phyloP scores from a whole-genome alignment of 1,140 invertebrate species.

The Triops cancriformis region DNA sequence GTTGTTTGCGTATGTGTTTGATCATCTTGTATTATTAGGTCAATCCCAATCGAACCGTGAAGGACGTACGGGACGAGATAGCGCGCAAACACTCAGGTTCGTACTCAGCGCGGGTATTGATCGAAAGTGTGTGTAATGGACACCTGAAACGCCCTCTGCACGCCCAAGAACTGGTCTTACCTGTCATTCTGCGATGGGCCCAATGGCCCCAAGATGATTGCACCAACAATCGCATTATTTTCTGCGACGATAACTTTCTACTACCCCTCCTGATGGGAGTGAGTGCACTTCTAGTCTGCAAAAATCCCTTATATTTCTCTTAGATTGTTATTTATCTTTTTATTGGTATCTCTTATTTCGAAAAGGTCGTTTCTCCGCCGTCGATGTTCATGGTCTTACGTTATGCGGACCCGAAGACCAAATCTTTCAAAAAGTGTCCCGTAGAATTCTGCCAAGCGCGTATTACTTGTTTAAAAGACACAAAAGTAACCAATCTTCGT shows the following conservation, averaged over 20 bases:
- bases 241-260: constrained; percentile 39
- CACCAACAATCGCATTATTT: constrained; percentile 67
- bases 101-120: constrained; percentile 50
- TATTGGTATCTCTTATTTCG: constrained; percentile 2
- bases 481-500: too few relatives aligned
- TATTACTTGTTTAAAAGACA: constrained; percentile 71
- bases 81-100: constrained; percentile 51
- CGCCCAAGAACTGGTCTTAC: constrained; percentile 62
- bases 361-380: constrained; percentile 47
- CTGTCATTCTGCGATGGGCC: constrained; percentile 61
- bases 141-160: constrained; percentile 64
- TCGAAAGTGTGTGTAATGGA: constrained; percentile 61
- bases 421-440: constrained; percentile 61
- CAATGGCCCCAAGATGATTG: constrained; percentile 73
- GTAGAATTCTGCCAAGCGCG: constrained; percentile 70
- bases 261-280: not conserved
- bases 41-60: constrained; percentile 61
- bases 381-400: constrained; percentile 59
- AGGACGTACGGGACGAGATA: constrained; percentile 58
- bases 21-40: constrained; percentile 44
- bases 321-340: not conserved
- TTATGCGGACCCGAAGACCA: constrained; percentile 65
- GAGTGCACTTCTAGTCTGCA: not conserved
- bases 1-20: not conserved
- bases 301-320: not conserved